A percentile compares a stretch with the other conserved stretches of the same genome.
Conservation (phyloP, 2,888 invertebrate genomes). For the Cantharis rustica region DNA sequence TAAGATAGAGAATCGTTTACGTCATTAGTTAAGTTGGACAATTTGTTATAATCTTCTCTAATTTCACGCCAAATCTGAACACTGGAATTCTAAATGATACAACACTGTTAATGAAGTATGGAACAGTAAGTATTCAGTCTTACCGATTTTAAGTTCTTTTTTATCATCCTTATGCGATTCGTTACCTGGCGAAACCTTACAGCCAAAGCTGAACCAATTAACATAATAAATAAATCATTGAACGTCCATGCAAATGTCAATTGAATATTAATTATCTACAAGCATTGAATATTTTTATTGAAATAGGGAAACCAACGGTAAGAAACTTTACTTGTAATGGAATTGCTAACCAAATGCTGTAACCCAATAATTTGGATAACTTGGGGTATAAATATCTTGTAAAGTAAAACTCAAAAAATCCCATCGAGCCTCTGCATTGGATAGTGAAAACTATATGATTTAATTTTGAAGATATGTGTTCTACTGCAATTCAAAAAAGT, state of each 20-base stretch:
- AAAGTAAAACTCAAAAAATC: conserved; percentile 8
- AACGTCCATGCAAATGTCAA: conserved; percentile 45
- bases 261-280: conserved; percentile 43
- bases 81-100: neutral
- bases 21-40: conserved; percentile 64
- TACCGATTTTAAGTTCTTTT: neutral
- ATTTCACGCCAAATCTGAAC: conserved; percentile 62
- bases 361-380: conserved; percentile 27
- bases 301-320: neutral
- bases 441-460: neutral
- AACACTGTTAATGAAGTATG: neutral
- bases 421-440: neutral
- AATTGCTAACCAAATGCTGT: conserved; percentile 28
- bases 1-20: conserved; percentile 66
- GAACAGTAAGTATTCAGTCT: neutral
- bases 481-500: neutral
- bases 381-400: conserved; percentile 22
- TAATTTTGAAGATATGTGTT: neutral
- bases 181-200: conserved; percentile 47
- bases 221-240: conserved; percentile 49
- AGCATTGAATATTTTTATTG: conserved; percentile 4
- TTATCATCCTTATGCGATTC: conserved; percentile 24
- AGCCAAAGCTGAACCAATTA: conserved; percentile 45
- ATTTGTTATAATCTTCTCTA: conserved; percentile 67
- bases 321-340: conserved; percentile 29